A percentile compares a stretch with the other conserved stretches of the same genome.
phyloP scores from a whole-genome alignment of 1,140 invertebrate species.

The Bactericera cockerelli region DNA sequence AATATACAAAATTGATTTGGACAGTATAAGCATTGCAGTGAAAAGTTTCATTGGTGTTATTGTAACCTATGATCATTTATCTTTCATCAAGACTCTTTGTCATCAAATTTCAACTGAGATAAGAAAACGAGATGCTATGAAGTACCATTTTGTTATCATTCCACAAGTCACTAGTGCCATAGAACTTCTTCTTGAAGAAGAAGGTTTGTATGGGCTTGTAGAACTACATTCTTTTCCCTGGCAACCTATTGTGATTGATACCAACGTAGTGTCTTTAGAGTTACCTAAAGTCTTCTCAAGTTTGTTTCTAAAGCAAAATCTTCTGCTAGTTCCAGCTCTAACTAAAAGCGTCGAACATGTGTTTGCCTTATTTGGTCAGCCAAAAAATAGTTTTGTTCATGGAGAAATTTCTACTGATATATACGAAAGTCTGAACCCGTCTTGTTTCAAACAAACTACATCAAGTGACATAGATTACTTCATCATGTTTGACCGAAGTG shows the following conservation, averaged over 20 bases:
- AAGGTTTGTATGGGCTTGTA: background rate
- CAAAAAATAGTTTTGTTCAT: slow-evolving; percentile 1
- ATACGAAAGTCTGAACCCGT: background rate
- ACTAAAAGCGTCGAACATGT: background rate
- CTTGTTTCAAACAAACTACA: background rate
- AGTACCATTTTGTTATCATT: slow-evolving; percentile 3
- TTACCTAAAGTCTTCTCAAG: background rate
- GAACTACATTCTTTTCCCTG: background rate
- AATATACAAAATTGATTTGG: slow-evolving; percentile 3
- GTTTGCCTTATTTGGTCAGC: slow-evolving; percentile 6
- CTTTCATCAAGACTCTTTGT: background rate
- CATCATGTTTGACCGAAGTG: background rate
- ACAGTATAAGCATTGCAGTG: background rate
- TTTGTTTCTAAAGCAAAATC: background rate
- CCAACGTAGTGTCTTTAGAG: background rate
- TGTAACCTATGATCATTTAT: background rate
- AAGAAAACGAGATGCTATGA: background rate
- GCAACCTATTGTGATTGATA: background rate
- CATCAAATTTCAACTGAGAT: background rate
- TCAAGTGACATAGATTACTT: slow-evolving; percentile 3
- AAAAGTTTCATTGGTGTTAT: background rate
- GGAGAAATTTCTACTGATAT: slow-evolving; percentile 1
- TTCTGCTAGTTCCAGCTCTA: background rate
- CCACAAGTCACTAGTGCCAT: background rate
- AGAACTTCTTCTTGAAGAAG: background rate